Percentiles rank a stretch among this genome's conserved stretches.
These are phyloP conservation scores for Pomatostomus ruficeps DNA, from an alignment of 2,113 vertebrate species.

Conservation along the genomic window DNA sequence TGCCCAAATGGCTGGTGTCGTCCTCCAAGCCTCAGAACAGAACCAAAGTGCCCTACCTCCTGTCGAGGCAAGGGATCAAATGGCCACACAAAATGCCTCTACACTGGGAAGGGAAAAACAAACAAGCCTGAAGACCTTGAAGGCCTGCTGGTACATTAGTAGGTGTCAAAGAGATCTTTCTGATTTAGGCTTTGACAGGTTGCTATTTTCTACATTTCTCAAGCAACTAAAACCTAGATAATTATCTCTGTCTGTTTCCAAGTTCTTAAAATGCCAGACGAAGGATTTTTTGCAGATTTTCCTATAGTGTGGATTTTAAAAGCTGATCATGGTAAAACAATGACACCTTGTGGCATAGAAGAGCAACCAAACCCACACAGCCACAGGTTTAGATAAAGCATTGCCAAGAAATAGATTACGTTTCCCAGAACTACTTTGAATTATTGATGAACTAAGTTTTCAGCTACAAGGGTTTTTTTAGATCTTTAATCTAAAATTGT, in stretches of 20 bases:
- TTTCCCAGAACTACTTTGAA: background rate
- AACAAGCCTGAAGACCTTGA: background rate
- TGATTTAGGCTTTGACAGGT: constrained; percentile 23
- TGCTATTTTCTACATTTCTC: constrained; percentile 15
- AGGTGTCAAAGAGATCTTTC: background rate
- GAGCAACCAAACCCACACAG: background rate
- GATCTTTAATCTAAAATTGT: background rate
- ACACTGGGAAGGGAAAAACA: background rate
- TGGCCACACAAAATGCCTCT: background rate
- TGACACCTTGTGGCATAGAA: constrained; percentile 70
- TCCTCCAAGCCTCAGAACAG: background rate
- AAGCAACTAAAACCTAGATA: constrained; percentile 18
- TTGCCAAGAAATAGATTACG: background rate
- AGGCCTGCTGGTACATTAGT: background rate
- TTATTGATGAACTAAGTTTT: background rate
- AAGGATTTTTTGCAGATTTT: background rate
- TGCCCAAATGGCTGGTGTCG: background rate
- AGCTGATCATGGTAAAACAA: constrained; percentile 50
- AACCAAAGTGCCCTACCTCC: background rate
- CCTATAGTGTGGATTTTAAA: background rate
- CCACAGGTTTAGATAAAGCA: background rate
- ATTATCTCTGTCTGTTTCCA: constrained; percentile 18
- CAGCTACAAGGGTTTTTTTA: background rate
- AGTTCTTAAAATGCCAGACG: constrained; percentile 8
- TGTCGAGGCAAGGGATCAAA: background rate